Evolutionary conservation across 2,113 vertebrate species (phyloP), one percentile per base, ranked within the genome.

Genomic region (Lepus europaeus): DNA sequence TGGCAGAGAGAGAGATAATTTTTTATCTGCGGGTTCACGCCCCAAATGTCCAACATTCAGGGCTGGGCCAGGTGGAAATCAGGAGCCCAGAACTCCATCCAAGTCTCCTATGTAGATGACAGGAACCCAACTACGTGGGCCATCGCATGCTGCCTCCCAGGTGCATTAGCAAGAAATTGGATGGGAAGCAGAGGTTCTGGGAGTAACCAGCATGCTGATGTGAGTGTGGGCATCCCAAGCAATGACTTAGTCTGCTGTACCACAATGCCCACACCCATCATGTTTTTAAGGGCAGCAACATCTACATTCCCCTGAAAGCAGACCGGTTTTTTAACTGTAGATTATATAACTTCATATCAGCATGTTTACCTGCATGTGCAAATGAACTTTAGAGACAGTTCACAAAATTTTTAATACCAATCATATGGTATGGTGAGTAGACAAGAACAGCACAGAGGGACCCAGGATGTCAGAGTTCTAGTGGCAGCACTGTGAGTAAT

Each of bases 221-320:
- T 45, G 45, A 45, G 45, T 45, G 45, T 45, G 45, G 56, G 19
- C 19, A 19, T 19, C 56, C 19, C 56, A 59, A 19, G 56, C 14
- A 59, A 6, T 17, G 56, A 14, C 56, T 59, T 59, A 17, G 19
- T 59, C 14, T 59, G 14, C 56, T 59, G 19, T 19, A 20, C 56
- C 56, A 59, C 56, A 59, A 2, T 59, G 56, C 4, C 45, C 45
- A 1, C 45, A 45, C 45, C 45, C 45, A 45, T 45, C 45, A 36
- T 29, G 36, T 36, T 87, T 87, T 85, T 66, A 53, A 84, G 66
- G 25, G 39, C 83, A 33, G 45, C 12, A 70, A 63, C n/a, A 39
- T 61, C 53, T 84, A 2, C 31, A 66, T 94, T 95, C 22, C 70
- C 76, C 89, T 74, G 61, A 80, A 87, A 85, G 70, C 25, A 51